These are phyloP conservation scores for Meloidogyne chitwoodi DNA, from an alignment of 1,140 invertebrate genomes.

Conservation along the genomic window DNA sequence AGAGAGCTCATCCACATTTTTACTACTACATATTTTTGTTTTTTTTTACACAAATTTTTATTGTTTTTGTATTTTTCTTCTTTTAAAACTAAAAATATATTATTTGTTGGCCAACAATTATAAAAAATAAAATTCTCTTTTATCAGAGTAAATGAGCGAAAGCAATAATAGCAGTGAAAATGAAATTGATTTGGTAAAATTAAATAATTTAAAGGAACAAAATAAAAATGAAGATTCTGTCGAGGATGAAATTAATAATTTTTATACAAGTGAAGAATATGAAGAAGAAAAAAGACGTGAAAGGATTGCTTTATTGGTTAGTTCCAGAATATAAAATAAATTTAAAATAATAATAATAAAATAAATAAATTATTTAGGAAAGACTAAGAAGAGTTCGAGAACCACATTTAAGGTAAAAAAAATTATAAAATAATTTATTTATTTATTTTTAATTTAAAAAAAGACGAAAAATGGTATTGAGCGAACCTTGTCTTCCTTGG, in stretches of 20 bases:
- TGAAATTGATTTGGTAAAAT: background rate
- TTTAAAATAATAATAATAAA: background rate
- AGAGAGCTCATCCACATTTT: background rate
- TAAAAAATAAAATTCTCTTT: no score
- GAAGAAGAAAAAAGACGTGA: constrained; percentile 10
- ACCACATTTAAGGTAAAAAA: background rate
- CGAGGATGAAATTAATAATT: background rate
- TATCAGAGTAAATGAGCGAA: background rate
- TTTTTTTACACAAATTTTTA: no score
- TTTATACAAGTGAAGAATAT: constrained; percentile 1
- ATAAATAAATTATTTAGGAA: background rate
- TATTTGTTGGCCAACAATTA: no score
- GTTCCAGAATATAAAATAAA: background rate
- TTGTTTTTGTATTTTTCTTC: no score
- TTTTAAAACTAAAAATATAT: no score
- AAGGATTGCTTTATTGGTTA: background rate
- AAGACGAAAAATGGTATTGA: constrained; percentile 11
- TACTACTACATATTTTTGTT: no score
- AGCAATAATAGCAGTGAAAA: background rate
- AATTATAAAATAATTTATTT: no score
- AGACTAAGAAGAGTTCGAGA: constrained; percentile 1
- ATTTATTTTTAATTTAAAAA: no score
- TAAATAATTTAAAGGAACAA: background rate
- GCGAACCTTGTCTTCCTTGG: constrained; percentile 13
- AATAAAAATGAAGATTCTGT: background rate